Evolutionary conservation across 1,140 invertebrate species (phyloP), one percentile per base, ranked within the genome.

Genomic region (Augochlora pura): DNA sequence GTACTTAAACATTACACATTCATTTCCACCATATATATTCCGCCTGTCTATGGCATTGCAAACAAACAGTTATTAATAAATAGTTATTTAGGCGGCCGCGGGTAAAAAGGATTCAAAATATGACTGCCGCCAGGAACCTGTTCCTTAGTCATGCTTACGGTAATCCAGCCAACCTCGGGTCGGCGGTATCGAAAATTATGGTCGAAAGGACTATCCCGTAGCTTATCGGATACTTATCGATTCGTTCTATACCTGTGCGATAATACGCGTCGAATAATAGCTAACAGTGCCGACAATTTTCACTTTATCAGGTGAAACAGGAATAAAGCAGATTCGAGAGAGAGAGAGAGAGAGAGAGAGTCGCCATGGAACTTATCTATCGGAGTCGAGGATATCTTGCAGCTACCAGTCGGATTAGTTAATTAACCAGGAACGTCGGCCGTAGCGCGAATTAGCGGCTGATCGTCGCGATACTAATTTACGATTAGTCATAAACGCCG

Each of bases 391-490:
- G n/a, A 39, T 46, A 14, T 23, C 10, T 7, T 57, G 16, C 16
- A 32, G 32, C 1, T 32, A 21, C 46, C 60, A n/a, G 66, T 63
- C 68, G 72, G 27, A 70, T 73, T 57, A 42, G 39, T 65, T 75
- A 71, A 84, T 84, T 75, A 75, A 80, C 54, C 4, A 12, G 23
- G 9, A 23, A n/a, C 49, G 21, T 52, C 18, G 49, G 49, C 18
- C 14, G 21, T 14, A 32, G 23, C 21, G 27, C n/a, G 52, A 71
- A 80, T 72, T 68, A 62, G 42, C 39, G 12, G 42, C 12, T 42
- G 38, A 57, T 67, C 74, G 59, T 71, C 49, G 46, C 46, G n/a
- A 7, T n/a, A 27, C 57, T 71, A 84, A 83, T 84, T 80, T 71
- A 83, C 46, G 63, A 71, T 80, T 84, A 59, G 54, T 18, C 25